Conservation (phyloP, 2,797 vertebrate species). For the Onychomys torridus region DNA sequence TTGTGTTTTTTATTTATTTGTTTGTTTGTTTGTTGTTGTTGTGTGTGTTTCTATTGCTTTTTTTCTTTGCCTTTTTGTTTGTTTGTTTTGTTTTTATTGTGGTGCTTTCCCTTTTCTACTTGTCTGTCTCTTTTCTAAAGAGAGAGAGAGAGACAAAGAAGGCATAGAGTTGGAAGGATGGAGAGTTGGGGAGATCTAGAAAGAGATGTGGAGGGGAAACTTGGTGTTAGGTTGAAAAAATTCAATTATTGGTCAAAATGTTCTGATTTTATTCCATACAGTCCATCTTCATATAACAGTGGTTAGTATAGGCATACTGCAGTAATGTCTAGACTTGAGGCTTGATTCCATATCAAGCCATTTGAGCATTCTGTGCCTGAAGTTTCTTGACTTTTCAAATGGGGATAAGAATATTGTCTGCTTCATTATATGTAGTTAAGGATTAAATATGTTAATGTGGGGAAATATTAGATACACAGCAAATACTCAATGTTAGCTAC, state of each 20-base stretch:
- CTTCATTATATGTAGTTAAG: background rate
- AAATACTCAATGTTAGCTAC: slow-evolving; percentile 46
- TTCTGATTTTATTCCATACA: background rate
- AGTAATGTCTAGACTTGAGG: background rate
- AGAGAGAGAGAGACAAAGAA: background rate
- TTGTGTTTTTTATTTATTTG: background rate
- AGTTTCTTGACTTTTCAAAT: slow-evolving; percentile 25
- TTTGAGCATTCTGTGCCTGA: slow-evolving; percentile 1
- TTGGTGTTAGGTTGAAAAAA: background rate
- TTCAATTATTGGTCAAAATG: slow-evolving; percentile 31
- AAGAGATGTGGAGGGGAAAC: background rate
- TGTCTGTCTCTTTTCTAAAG: background rate
- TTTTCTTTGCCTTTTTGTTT: background rate
- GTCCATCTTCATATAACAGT: slow-evolving; percentile 4
- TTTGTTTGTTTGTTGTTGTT: background rate
- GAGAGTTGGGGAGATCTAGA: background rate
- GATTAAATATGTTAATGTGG: slow-evolving; percentile 12
- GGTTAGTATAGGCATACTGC: background rate
- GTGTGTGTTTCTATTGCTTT: background rate
- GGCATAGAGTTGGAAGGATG: background rate
- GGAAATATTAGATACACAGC: slow-evolving; percentile 3
- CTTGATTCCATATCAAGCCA: slow-evolving; percentile 26
- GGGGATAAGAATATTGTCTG: background rate
- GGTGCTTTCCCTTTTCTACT: background rate
- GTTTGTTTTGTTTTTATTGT: background rate